These are phyloP conservation scores for Saguinus midas DNA, from an alignment of 2,113 vertebrate species.

Conservation along the genomic window DNA sequence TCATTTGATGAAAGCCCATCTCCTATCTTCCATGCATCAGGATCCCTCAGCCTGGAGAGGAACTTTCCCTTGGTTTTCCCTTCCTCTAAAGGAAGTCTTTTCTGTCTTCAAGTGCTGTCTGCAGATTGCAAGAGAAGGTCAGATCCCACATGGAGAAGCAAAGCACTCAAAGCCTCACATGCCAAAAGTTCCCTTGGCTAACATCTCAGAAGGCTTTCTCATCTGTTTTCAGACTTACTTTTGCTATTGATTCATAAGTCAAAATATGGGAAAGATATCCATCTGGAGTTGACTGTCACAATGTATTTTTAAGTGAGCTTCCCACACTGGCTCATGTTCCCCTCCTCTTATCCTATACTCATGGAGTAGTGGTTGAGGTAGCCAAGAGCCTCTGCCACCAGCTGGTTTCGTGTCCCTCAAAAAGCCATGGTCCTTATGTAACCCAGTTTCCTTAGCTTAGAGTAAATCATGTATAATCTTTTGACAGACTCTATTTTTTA, in stretches of 20 bases:
- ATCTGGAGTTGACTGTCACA: not conserved
- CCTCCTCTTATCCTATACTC: not conserved
- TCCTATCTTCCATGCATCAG: accelerated
- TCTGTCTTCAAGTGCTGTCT: not conserved
- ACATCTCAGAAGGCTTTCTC: not conserved
- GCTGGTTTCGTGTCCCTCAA: not conserved
- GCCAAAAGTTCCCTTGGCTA: not conserved
- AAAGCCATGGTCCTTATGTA: not conserved
- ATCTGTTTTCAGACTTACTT: not conserved
- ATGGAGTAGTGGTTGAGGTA: too few species aligned
- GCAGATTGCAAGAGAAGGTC: not conserved
- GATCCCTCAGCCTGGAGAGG: accelerated
- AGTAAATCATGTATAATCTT: not conserved
- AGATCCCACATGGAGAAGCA: accelerated
- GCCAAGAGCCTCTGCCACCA: not conserved
- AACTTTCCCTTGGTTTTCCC: not conserved
- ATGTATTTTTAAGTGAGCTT: not conserved
- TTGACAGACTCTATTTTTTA: not conserved
- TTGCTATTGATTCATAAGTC: not conserved
- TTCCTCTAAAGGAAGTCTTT: not conserved
- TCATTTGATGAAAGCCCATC: not conserved
- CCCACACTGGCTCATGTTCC: accelerated
- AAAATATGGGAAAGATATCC: not conserved
- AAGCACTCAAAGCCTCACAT: accelerated
- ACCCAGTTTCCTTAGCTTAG: not conserved